A percentile compares a stretch with the other conserved stretches of the same genome.
Evolutionary conservation across 2,888 invertebrate genomes (phyloP).

Genomic region (Cosmia pyralina): DNA sequence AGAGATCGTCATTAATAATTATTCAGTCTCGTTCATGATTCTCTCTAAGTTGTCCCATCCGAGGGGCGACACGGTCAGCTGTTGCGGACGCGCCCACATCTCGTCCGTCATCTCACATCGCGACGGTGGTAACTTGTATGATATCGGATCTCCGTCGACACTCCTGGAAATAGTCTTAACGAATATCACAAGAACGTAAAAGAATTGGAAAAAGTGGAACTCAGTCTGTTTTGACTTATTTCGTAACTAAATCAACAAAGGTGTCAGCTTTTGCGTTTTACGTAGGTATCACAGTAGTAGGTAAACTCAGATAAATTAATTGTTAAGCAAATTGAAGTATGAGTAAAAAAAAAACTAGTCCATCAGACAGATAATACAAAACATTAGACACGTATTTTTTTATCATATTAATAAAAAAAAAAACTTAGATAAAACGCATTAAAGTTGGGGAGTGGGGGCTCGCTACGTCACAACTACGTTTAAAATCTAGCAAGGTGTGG

Average conservation of each 20-base stretch:
- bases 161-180: slow-evolving; percentile 73
- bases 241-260: not conserved
- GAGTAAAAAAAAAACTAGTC: too few species aligned
- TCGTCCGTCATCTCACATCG: slow-evolving; percentile 82
- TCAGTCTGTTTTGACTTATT: not conserved
- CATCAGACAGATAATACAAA: too few species aligned
- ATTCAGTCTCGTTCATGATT: slow-evolving; percentile 51
- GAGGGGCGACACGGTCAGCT: slow-evolving; percentile 77
- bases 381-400: too few species aligned
- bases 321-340: too few species aligned
- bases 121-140: slow-evolving; percentile 83
- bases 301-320: too few species aligned
- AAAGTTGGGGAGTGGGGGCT: too few species aligned
- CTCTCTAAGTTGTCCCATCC: slow-evolving; percentile 66
- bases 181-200: not conserved
- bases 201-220: not conserved
- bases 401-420: too few species aligned
- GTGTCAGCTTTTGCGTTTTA: not conserved
- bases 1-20: not conserved
- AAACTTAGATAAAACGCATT: too few species aligned
- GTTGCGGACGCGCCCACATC: slow-evolving; percentile 81
- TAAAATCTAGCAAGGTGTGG: too few species aligned
- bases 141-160: slow-evolving; percentile 85
- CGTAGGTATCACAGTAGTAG: not conserved
- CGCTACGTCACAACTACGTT: too few species aligned